Conservation (phyloP, 2,113 vertebrate genomes). For the Ceuthmochares aereus region DNA sequence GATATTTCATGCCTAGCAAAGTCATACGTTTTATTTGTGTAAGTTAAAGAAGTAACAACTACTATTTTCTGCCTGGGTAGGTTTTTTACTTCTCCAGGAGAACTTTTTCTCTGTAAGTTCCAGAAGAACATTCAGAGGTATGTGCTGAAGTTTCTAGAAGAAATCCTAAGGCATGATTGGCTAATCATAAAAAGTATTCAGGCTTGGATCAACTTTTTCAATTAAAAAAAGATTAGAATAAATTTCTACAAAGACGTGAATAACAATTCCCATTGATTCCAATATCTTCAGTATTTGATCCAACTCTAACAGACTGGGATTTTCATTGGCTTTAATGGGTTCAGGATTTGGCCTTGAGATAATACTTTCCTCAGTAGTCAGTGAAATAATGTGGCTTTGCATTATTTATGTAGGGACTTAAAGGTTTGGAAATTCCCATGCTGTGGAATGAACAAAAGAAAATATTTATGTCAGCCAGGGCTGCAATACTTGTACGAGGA, state of each 20-base stretch:
- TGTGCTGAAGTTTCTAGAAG: background rate
- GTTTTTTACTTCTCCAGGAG: background rate
- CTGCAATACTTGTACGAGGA: fast-evolving
- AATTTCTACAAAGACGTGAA: background rate
- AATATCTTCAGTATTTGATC: background rate
- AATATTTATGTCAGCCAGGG: background rate
- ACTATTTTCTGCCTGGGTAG: background rate
- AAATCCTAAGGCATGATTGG: background rate
- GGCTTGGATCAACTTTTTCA: background rate
- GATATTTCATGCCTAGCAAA: background rate
- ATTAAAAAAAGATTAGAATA: background rate
- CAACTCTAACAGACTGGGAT: background rate
- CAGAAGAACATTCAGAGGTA: background rate
- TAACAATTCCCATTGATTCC: background rate
- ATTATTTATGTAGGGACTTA: background rate
- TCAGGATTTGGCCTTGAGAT: background rate
- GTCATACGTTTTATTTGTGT: background rate
- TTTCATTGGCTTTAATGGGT: background rate
- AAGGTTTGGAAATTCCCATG: background rate
- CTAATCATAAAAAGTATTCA: background rate
- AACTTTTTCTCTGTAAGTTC: background rate
- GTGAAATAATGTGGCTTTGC: background rate
- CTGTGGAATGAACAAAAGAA: background rate
- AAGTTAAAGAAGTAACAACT: background rate
- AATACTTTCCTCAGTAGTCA: background rate